Percentiles rank a stretch among this genome's conserved stretches.
phyloP scores from a whole-genome alignment of 2,797 vertebrate genomes.

The Tamandua tetradactyla region DNA sequence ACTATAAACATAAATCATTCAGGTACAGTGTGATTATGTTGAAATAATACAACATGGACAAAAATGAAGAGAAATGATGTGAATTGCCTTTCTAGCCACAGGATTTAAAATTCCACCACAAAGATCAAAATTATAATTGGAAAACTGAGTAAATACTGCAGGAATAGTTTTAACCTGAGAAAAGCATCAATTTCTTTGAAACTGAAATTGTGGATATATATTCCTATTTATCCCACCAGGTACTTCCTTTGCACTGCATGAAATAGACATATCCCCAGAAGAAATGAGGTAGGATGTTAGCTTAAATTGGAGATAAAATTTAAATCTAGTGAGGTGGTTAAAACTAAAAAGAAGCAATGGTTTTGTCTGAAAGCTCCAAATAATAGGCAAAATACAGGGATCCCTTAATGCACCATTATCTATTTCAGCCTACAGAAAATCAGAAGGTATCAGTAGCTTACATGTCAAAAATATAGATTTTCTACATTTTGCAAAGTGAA shows the following conservation, averaged over 20 bases:
- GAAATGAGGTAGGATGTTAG: constrained; percentile 83
- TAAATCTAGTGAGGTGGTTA: constrained; percentile 73
- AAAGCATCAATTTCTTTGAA: constrained; percentile 81
- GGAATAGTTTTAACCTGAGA: constrained; percentile 79
- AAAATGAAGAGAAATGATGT: constrained; percentile 84
- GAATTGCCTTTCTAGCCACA: constrained; percentile 76
- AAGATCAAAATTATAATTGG: constrained; percentile 83
- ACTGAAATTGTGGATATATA: constrained; percentile 79
- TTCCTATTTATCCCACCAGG: constrained; percentile 83
- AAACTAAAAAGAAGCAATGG: constrained; percentile 67
- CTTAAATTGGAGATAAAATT: constrained; percentile 77
- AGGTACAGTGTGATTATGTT: constrained; percentile 81
- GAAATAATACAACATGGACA: constrained; percentile 85
- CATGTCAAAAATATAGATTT: constrained; percentile 54
- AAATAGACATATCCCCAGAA: constrained; percentile 80
- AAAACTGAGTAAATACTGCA: constrained; percentile 84
- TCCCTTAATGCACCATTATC: constrained; percentile 56
- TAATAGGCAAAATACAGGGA: constrained; percentile 76
- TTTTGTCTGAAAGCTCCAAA: constrained; percentile 75
- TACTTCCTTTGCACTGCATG: constrained; percentile 77
- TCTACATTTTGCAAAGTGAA: constrained; percentile 54
- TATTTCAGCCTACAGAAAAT: constrained; percentile 57
- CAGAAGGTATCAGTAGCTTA: constrained; percentile 62
- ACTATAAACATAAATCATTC: constrained; percentile 85
- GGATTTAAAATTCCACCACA: constrained; percentile 69